Conservation (phyloP, 2,888 invertebrate genomes). For the Nezara viridula region DNA sequence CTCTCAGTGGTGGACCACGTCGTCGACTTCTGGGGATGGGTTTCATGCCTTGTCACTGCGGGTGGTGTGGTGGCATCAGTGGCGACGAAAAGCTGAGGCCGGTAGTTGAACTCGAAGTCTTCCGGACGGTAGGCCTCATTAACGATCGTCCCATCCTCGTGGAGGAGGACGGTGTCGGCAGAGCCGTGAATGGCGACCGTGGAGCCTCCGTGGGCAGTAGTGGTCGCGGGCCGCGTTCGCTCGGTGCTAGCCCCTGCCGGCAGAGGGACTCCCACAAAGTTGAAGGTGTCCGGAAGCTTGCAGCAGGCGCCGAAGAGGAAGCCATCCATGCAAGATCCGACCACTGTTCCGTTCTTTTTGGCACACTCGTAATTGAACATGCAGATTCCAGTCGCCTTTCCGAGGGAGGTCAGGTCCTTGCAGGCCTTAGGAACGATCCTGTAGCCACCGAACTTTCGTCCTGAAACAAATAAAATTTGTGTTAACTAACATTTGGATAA, state of each 20-base stretch:
- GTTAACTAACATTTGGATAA: not conserved
- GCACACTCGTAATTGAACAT: conserved; percentile 95
- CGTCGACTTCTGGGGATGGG: conserved; percentile 62
- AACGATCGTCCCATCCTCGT: conserved; percentile 70
- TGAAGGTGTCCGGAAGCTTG: conserved; percentile 73
- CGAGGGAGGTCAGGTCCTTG: conserved; percentile 77
- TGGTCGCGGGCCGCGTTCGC: conserved; percentile 57
- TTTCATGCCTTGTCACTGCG: conserved; percentile 55
- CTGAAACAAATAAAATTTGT: conserved; percentile 68
- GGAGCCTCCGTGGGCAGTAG: conserved; percentile 53
- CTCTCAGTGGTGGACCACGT: conserved; percentile 62
- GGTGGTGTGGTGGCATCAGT: conserved; percentile 62
- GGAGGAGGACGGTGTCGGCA: conserved; percentile 70
- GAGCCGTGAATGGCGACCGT: conserved; percentile 66
- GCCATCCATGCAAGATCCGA: conserved; percentile 93
- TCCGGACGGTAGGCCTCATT: conserved; percentile 70
- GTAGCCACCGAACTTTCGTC: conserved; percentile 87
- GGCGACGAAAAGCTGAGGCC: conserved; percentile 64
- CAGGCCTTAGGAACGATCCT: conserved; percentile 87
- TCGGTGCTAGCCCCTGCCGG: conserved; percentile 61
- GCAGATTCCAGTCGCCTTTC: conserved; percentile 76
- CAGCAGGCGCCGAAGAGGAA: conserved; percentile 94
- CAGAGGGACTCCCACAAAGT: conserved; percentile 63
- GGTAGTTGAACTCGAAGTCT: conserved; percentile 67
- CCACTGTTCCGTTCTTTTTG: conserved; percentile 83